A percentile compares a stretch with the other conserved stretches of the same genome.
Evolutionary conservation across 2,888 invertebrate genomes (phyloP).

Genomic region (Melanostoma scalare): DNA sequence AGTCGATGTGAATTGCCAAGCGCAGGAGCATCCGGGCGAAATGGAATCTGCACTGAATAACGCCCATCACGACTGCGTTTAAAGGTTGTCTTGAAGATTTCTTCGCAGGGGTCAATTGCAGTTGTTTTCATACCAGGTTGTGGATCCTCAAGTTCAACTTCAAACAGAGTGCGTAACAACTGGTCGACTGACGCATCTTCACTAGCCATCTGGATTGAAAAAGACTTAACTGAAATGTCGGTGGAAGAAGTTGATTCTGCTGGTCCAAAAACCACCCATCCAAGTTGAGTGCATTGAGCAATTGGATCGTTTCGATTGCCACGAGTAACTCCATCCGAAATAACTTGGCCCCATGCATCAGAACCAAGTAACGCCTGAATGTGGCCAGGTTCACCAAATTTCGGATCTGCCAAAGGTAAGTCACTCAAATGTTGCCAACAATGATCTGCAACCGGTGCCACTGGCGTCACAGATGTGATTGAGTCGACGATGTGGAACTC

Average conservation of each 20-base stretch:
- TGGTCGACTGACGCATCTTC: constrained; percentile 8
- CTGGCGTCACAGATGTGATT: constrained; percentile 53
- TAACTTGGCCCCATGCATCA: constrained; percentile 23
- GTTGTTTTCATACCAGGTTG: neutral
- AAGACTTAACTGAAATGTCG: neutral
- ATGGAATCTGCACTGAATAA: constrained; percentile 22
- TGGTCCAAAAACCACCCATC: constrained; percentile 53
- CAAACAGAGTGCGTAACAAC: neutral
- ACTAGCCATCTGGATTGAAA: neutral
- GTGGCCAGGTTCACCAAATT: constrained; percentile 70
- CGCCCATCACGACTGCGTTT: constrained; percentile 10
- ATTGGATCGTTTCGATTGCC: too few relatives aligned
- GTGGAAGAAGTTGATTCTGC: constrained; percentile 5
- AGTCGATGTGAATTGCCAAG: constrained; percentile 28
- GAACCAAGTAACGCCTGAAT: constrained; percentile 22
- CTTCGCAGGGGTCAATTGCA: constrained; percentile 15
- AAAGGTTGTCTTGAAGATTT: constrained; percentile 22
- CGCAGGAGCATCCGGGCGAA: constrained; percentile 13
- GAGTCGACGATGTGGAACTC: neutral
- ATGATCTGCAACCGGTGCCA: constrained; percentile 65
- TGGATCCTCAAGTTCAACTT: neutral
- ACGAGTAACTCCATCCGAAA: neutral
- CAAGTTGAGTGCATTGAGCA: constrained; percentile 28
- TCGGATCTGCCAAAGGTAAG: constrained; percentile 64
- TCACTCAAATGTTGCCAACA: constrained; percentile 62